These are phyloP conservation scores for Myoxocephalus aenaeus DNA, from an alignment of 2,797 vertebrate species.

Conservation along the genomic window DNA sequence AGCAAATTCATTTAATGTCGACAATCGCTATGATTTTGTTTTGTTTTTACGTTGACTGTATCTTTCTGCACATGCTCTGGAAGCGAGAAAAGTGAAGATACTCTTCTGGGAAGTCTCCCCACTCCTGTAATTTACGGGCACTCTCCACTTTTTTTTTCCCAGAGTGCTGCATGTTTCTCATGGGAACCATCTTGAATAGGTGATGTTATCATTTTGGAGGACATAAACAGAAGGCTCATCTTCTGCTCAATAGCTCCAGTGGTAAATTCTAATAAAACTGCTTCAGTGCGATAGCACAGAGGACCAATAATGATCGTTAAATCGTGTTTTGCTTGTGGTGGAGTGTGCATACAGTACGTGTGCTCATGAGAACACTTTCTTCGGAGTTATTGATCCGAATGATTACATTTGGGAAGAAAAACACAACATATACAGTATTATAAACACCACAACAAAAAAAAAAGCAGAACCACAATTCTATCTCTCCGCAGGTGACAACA, in stretches of 20 bases:
- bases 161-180: conserved; percentile 23
- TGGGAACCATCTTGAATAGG: conserved; percentile 13
- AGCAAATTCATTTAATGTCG: not conserved
- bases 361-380: conserved; percentile 1
- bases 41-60: not conserved
- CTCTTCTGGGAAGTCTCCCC: not conserved
- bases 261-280: conserved; percentile 10
- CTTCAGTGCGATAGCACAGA: not conserved
- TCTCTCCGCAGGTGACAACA: not conserved
- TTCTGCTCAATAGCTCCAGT: conserved; percentile 1
- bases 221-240: conserved; percentile 16
- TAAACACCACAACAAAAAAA: not conserved
- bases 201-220: conserved; percentile 17
- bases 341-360: not conserved
- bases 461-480: not conserved
- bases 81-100: not conserved
- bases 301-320: not conserved
- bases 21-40: not conserved
- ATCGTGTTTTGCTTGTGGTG: not conserved
- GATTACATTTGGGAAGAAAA: not conserved
- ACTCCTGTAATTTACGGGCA: conserved; percentile 15
- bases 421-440: not conserved
- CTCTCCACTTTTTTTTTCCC: conserved; percentile 1
- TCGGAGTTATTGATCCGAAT: not conserved
- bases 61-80: conserved; percentile 3